Base-by-base conservation (phyloP, 1,140 invertebrate genomes). In the Musca vetustissima region DNA sequence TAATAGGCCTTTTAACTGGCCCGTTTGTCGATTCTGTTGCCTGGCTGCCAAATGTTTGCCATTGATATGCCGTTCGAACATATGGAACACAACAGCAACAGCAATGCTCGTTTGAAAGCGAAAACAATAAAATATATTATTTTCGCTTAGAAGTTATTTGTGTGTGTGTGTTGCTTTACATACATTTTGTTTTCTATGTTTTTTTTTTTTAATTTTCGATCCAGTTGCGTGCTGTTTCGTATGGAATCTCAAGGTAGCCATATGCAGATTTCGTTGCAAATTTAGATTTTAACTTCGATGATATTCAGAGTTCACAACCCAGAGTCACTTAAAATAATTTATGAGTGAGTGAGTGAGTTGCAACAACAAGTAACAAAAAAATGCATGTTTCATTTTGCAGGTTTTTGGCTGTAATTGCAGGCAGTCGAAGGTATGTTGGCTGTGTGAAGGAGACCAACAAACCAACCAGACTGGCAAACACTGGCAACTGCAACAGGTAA, bases 231-330 rank as follows among this genome's bases (percentile, higher is more conserved):
- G 57, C 57, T 43, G 57, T 43, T 36, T 61, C 57, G n/a, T 61
- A 61, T 61, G 57, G 57, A 65, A 50, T 49, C 48, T 65, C 64
- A 65, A 65, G 64, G 64, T 17, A 49, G 64, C 43, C 36, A 49
- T 65, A 65, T 65, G 64, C 64, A 65, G 64, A 65, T 65, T 65
- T 65, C 13, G 21, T 28, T 43, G 36, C 28, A 43, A 43, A 43
- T 43, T 28, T 24, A 48, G 64, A 65, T 50, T 49, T 49, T 15
- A 49, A 49, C 36, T 11, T 43, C 36, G 36, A 43, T 43, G 64
- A 65, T 65, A 65, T 49, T 65, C n/a, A n/a, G 64, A 50, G 43
- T 65, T 65, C 57, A 36, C 57, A 61, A 61, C 57, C 57, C 57
- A 61, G 21, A 61, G 57, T 61, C 57, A 61, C 36, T 61, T 61